Conservation (phyloP, 2,888 invertebrate genomes). For the Homarus gammarus region DNA sequence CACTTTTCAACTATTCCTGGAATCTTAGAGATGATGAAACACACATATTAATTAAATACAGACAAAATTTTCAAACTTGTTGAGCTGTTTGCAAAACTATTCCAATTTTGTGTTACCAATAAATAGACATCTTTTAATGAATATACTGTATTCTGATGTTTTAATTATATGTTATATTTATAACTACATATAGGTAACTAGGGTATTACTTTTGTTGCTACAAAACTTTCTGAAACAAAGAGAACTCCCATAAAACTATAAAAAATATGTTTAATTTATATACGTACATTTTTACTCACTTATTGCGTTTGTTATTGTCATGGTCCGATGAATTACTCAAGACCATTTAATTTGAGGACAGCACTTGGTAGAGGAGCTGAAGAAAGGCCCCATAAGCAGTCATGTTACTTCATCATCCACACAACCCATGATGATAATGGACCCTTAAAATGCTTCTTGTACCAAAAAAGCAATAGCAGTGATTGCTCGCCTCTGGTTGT, state of each 20-base stretch:
- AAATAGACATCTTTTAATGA: too few relatives aligned
- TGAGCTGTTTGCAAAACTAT: too few relatives aligned
- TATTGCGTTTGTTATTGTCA: not conserved
- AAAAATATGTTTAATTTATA: not conserved
- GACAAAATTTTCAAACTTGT: too few relatives aligned
- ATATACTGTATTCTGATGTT: too few relatives aligned
- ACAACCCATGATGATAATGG: conserved; percentile 45
- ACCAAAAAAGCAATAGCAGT: conserved; percentile 6
- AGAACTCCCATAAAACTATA: not conserved
- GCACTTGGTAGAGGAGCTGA: conserved; percentile 17
- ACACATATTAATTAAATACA: not conserved
- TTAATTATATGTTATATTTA: too few relatives aligned
- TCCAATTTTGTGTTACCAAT: too few relatives aligned
- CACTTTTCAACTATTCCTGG: not conserved
- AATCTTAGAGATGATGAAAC: not conserved
- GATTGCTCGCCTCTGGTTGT: not conserved
- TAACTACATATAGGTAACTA: too few relatives aligned
- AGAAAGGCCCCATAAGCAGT: conserved; percentile 33
- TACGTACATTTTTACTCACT: not conserved
- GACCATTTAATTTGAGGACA: not conserved
- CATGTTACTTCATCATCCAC: conserved; percentile 10
- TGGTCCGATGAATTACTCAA: not conserved
- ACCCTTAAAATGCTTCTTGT: conserved; percentile 27
- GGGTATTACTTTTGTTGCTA: too few relatives aligned
- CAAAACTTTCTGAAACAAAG: too few relatives aligned